phyloP scores from a whole-genome alignment of 2,888 invertebrate species.

The Glaucopsyche alexis region DNA sequence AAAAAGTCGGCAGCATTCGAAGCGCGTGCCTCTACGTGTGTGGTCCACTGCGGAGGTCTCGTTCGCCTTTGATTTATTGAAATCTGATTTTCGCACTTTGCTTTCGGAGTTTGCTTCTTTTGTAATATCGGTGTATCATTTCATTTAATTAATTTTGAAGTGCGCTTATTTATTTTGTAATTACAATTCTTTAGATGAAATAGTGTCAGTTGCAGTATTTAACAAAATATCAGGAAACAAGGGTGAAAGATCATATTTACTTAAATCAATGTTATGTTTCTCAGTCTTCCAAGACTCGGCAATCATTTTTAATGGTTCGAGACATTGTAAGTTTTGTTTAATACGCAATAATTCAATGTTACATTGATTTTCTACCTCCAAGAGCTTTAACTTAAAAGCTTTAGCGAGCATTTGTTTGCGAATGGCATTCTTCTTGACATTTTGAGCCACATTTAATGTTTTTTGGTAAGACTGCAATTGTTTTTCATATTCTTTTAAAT shows the following conservation, averaged over 20 bases:
- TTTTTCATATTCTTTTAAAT: conserved; percentile 68
- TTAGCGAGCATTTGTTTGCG: conserved; percentile 72
- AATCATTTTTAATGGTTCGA: conserved; percentile 67
- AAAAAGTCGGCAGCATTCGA: conserved; percentile 80
- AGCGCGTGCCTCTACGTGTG: conserved; percentile 89
- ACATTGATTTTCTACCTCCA: conserved; percentile 74
- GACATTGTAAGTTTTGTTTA: conserved; percentile 70
- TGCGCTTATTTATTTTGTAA: neutral
- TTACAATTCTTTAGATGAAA: neutral
- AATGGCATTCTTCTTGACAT: conserved; percentile 71
- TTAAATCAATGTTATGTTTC: conserved; percentile 52
- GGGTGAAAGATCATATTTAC: conserved; percentile 61
- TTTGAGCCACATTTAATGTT: conserved; percentile 68
- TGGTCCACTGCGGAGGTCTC: conserved; percentile 82
- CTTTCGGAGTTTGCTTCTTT: conserved; percentile 37
- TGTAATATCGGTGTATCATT: conserved; percentile 30
- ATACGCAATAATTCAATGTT: conserved; percentile 69
- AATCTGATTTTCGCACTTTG: conserved; percentile 69
- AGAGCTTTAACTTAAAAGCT: conserved; percentile 64
- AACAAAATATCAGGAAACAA: conserved; percentile 59
- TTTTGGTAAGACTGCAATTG: conserved; percentile 70
- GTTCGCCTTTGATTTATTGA: conserved; percentile 69
- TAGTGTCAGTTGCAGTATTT: conserved; percentile 29
- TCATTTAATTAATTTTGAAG: conserved; percentile 28
- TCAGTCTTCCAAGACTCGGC: conserved; percentile 64